These are phyloP conservation scores for Rapana venosa DNA, from an alignment of 2,888 invertebrate genomes.

Conservation along the genomic window DNA sequence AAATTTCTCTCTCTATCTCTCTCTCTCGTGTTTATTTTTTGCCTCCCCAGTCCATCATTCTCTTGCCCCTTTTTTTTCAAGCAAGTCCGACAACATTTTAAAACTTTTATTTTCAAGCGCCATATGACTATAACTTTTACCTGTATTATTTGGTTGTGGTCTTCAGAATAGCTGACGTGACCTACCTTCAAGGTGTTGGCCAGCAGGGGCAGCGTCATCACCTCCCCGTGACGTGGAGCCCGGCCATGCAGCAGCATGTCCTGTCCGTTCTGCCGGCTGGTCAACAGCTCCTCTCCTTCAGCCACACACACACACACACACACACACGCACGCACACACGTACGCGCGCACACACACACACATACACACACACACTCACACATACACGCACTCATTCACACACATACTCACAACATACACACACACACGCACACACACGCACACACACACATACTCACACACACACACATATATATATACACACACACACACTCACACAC, in stretches of 20 bases:
- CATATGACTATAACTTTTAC: no score
- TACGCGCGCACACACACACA: neutral
- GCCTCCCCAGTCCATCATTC: no score
- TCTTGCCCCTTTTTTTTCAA: no score
- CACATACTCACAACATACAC: neutral
- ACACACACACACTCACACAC: neutral
- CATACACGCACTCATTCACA: neutral
- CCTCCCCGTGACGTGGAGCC: constrained; percentile 75
- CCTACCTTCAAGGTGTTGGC: constrained; percentile 70
- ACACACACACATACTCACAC: neutral
- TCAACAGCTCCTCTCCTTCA: constrained; percentile 61
- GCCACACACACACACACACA: neutral
- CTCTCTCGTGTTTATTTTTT: no score
- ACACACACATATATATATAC: neutral
- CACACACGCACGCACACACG: neutral
- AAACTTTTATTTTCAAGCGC: no score
- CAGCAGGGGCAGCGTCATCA: constrained; percentile 72
- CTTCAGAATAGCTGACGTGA: no score
- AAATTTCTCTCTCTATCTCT: no score
- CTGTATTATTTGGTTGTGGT: no score
- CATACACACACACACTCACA: neutral
- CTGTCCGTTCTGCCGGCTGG: constrained; percentile 61
- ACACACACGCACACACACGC: neutral
- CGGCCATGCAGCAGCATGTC: constrained; percentile 74
- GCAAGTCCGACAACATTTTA: no score